These are phyloP conservation scores for Gobio gobio DNA, from an alignment of 2,113 vertebrate genomes.

Conservation along the genomic window DNA sequence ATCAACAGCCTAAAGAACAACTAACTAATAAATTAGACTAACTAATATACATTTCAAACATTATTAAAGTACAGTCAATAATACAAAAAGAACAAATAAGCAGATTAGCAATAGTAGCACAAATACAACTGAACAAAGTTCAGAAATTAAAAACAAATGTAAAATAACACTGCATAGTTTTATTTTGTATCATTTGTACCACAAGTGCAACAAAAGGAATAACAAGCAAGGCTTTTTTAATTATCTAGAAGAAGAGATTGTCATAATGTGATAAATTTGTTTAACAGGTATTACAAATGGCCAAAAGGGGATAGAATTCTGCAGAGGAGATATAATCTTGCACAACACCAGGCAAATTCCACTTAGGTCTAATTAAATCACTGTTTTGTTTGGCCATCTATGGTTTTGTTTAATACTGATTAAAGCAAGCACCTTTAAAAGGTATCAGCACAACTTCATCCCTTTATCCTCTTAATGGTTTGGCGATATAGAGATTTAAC, in stretches of 20 bases:
- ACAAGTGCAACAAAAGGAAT: not conserved
- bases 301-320: not conserved
- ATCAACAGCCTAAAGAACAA: no score
- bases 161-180: no score
- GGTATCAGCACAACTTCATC: slow-evolving; percentile 16
- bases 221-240: not conserved
- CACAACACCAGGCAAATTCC: not conserved
- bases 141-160: no score
- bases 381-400: slow-evolving; percentile 24
- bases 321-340: not conserved
- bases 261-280: not conserved
- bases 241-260: not conserved
- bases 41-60: no score
- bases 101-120: no score
- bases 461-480: not conserved
- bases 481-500: not conserved
- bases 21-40: no score
- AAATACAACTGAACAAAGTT: no score
- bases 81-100: no score
- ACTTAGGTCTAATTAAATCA: slow-evolving; percentile 30
- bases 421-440: slow-evolving; percentile 23
- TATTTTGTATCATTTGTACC: not conserved
- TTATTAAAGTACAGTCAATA: no score
- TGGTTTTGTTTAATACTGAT: slow-evolving; percentile 11
- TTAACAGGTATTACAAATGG: not conserved